phyloP scores from a whole-genome alignment of 1,140 invertebrate genomes.

The Hestina assimilis region DNA sequence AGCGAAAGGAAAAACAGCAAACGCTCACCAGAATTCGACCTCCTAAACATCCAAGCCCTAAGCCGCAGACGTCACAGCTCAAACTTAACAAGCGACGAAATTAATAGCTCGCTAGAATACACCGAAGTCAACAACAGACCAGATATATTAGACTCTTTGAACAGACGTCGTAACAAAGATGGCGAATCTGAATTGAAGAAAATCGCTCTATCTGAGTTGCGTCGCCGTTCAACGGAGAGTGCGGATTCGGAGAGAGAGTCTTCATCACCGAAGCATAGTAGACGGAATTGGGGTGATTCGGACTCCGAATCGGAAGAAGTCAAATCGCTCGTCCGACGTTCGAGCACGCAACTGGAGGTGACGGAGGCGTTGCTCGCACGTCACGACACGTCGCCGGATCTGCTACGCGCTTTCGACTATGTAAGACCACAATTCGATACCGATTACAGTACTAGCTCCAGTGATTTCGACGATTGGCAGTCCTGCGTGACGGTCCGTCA shows the following conservation, averaged over 20 bases:
- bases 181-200: conserved; percentile 61
- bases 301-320: conserved; percentile 79
- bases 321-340: conserved; percentile 76
- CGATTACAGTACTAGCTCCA: conserved; percentile 57
- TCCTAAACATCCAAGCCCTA: conserved; percentile 64
- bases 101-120: conserved; percentile 69
- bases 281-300: conserved; percentile 75
- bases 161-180: conserved; percentile 52
- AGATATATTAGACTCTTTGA: conserved; percentile 70
- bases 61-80: conserved; percentile 65
- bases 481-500: conserved; percentile 44
- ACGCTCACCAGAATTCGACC: conserved; percentile 66
- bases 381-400: conserved; percentile 65
- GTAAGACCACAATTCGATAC: conserved; percentile 72
- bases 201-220: conserved; percentile 54
- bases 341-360: conserved; percentile 62
- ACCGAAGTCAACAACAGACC: conserved; percentile 70
- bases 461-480: conserved; percentile 40
- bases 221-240: conserved; percentile 56
- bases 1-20: conserved; percentile 61
- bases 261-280: conserved; percentile 57
- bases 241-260: conserved; percentile 58
- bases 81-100: conserved; percentile 67
- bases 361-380: conserved; percentile 66
- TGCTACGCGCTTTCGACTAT: conserved; percentile 73